Evolutionary conservation across 2,113 vertebrate genomes (phyloP).

Genomic region (Poeciliopsis prolifica): DNA sequence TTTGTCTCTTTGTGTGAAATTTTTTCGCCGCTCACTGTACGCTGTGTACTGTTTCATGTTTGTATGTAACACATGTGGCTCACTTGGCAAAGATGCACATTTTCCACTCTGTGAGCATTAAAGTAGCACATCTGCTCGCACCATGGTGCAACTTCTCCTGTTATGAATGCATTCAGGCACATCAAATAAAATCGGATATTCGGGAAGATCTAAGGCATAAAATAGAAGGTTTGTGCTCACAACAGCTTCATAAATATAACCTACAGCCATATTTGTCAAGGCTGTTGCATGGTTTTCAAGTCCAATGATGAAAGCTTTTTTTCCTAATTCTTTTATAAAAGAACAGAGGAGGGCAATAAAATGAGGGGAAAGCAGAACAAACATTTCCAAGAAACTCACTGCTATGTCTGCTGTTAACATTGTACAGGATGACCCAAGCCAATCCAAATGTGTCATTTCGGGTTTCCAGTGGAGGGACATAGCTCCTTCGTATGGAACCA

Average conservation of each 20-base stretch:
- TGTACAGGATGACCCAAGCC: not conserved
- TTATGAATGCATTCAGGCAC: not conserved
- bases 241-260: not conserved
- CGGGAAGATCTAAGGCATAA: not conserved
- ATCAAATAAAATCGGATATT: not conserved
- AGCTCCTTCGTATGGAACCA: not conserved
- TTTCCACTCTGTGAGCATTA: not conserved
- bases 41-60: slow-evolving; percentile 15
- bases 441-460: not conserved
- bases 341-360: not conserved
- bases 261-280: not conserved
- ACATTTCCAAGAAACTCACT: not conserved
- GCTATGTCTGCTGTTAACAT: not conserved
- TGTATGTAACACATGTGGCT: slow-evolving; percentile 9
- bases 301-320: not conserved
- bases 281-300: not conserved
- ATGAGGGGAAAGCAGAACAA: not conserved
- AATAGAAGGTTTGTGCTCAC: not conserved
- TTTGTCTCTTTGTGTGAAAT: not conserved
- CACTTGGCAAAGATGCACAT: slow-evolving; percentile 12
- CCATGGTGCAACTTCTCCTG: not conserved
- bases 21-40: not conserved
- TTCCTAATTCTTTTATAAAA: not conserved
- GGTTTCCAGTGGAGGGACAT: not conserved
- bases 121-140: not conserved